A percentile compares a stretch with the other conserved stretches of the same genome.
Evolutionary conservation across 2,797 vertebrate genomes (phyloP).

Genomic region (Manis javanica): DNA sequence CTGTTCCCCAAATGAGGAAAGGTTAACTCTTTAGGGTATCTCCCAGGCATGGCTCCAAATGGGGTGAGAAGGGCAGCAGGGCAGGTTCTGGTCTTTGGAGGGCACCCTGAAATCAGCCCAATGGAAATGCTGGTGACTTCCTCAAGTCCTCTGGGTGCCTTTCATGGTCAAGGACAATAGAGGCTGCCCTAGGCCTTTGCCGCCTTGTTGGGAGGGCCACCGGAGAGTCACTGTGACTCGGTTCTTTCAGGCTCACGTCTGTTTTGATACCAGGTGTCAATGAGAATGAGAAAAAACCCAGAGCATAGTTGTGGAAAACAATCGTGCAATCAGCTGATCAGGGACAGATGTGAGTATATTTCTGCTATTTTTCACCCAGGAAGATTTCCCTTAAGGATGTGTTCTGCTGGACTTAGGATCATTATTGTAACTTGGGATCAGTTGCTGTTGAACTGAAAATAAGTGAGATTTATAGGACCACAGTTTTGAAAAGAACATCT

Average conservation of each 20-base stretch:
- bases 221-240: neutral
- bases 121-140: neutral
- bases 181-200: neutral
- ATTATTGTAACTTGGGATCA: constrained; percentile 54
- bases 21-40: neutral
- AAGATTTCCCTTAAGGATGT: constrained; percentile 40
- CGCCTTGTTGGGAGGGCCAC: neutral
- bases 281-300: neutral
- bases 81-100: neutral
- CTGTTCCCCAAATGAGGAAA: neutral
- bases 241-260: neutral
- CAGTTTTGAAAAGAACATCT: neutral
- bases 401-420: constrained; percentile 38
- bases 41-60: neutral
- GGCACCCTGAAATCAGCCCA: neutral
- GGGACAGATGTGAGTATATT: neutral
- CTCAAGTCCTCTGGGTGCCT: neutral
- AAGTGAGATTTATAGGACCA: constrained; percentile 60
- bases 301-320: neutral
- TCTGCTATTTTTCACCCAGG: constrained; percentile 11
- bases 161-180: fast-evolving
- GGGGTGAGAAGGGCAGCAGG: neutral
- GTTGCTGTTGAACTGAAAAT: constrained; percentile 32
- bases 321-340: neutral
- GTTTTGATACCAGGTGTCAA: neutral